phyloP scores from a whole-genome alignment of 2,888 invertebrate genomes.

The Clunio marinus region DNA sequence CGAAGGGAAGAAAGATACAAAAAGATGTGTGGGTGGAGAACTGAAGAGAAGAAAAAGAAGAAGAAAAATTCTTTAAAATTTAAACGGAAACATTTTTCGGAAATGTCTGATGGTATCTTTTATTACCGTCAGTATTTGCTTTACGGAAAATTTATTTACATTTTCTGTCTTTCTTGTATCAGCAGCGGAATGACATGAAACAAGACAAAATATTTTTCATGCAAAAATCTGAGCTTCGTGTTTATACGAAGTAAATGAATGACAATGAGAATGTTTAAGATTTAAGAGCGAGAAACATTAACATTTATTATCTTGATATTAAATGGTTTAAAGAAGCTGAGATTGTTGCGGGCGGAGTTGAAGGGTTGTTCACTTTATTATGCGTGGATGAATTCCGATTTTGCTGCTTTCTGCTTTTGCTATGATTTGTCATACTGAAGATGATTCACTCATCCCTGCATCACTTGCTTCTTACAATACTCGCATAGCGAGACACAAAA shows the following conservation, averaged over 20 bases:
- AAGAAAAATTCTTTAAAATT: slow-evolving; percentile 27
- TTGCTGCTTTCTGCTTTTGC: background rate
- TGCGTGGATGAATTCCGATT: background rate
- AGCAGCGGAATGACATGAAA: slow-evolving; percentile 7
- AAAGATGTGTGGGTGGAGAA: background rate
- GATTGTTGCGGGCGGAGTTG: background rate
- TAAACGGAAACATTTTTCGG: slow-evolving; percentile 39
- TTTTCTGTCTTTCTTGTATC: slow-evolving; percentile 10
- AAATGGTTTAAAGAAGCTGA: background rate
- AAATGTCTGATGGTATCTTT: slow-evolving; percentile 39
- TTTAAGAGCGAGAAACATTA: slow-evolving; percentile 37
- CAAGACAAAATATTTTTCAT: no score
- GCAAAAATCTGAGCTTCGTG: slow-evolving; percentile 13
- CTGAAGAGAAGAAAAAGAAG: background rate
- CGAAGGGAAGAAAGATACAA: slow-evolving; percentile 4
- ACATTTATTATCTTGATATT: slow-evolving; percentile 39
- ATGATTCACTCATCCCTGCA: background rate
- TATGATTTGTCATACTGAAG: background rate
- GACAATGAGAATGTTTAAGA: slow-evolving; percentile 20
- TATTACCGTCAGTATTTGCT: slow-evolving; percentile 39
- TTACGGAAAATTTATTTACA: slow-evolving; percentile 38
- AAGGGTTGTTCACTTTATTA: background rate
- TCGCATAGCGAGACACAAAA: slow-evolving; percentile 6
- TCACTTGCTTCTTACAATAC: background rate
- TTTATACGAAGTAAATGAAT: background rate